Base-by-base conservation (phyloP, 2,797 vertebrate species). In the Notolabrus celidotus region DNA sequence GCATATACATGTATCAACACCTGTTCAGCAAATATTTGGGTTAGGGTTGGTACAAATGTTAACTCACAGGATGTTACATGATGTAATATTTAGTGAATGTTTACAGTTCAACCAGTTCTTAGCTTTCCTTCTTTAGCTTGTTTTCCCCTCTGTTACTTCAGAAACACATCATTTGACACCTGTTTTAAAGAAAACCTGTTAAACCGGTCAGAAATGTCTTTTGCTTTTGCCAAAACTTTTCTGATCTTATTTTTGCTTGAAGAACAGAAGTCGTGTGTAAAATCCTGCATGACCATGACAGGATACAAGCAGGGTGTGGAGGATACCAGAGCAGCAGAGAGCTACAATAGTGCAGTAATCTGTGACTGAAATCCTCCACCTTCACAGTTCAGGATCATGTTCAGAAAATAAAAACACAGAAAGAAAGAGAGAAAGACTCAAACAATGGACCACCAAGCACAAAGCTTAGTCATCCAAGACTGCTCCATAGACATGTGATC, bases 381-480 rank as follows among this genome's bases (percentile, higher is more conserved):
- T 41, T 38, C 20, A 42, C 19, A 27, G 1, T n/a, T 23, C 11
- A 52, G 29, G 51, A 23, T 1, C 14, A 1, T 7, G 10, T n/a
- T 1, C 10, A 23, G 49, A 10, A 10, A 34, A 5, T 29, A 20
- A 25, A 27, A 34, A 38, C 10, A 54, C 22, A 55, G n/a, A n/a
- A n/a, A n/a, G n/a, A n/a, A n/a, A n/a, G n/a, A n/a, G n/a, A n/a
- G n/a, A n/a, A 69, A 55, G 23, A 22, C 5, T 4, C 33, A 33
- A 8, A 67, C 29, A 36, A 52, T 75, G 57, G 19, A 15, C 34
- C 27, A 54, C 23, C 41, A 0, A 36, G 52, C 34, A 51, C 8
- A 15, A 7, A 10, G 57, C 20, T 67, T 17, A 69, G 66, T 84
- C 66, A 59, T 67, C 23, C 34, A 7, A 54, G 36, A 71, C 65